Conservation (phyloP, 2,113 vertebrate genomes). For the Micromys minutus region DNA sequence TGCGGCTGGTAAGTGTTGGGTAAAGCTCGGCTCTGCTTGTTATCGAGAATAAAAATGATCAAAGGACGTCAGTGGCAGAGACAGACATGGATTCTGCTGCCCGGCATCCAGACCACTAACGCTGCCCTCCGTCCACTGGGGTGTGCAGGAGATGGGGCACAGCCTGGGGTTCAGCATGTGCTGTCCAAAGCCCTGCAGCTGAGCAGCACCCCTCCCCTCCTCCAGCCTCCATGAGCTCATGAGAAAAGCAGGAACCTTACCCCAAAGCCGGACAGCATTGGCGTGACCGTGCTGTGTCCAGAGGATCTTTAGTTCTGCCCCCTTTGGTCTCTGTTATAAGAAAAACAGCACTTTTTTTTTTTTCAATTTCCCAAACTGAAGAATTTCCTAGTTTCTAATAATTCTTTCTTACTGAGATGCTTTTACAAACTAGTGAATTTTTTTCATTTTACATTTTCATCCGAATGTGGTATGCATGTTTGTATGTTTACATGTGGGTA, state of each 20-base stretch:
- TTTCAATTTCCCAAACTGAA: not conserved
- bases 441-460: not conserved
- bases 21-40: not conserved
- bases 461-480: not conserved
- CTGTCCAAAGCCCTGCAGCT: not conserved
- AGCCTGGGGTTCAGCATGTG: not conserved
- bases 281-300: not conserved
- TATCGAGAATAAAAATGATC: constrained; percentile 9
- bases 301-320: not conserved
- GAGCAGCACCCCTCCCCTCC: no score
- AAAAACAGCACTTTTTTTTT: constrained; percentile 3
- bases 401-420: not conserved
- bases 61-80: not conserved
- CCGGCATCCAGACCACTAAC: no score
- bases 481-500: not conserved
- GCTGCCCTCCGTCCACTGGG: not conserved
- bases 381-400: not conserved
- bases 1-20: not conserved
- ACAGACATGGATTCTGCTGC: not conserved
- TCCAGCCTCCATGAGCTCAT: fast-evolving
- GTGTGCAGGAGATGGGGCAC: not conserved
- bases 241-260: not conserved
- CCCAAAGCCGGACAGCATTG: not conserved
- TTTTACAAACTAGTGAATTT: not conserved
- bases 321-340: not conserved